Conservation (phyloP, 2,797 vertebrate species). For the Alosa sapidissima region DNA sequence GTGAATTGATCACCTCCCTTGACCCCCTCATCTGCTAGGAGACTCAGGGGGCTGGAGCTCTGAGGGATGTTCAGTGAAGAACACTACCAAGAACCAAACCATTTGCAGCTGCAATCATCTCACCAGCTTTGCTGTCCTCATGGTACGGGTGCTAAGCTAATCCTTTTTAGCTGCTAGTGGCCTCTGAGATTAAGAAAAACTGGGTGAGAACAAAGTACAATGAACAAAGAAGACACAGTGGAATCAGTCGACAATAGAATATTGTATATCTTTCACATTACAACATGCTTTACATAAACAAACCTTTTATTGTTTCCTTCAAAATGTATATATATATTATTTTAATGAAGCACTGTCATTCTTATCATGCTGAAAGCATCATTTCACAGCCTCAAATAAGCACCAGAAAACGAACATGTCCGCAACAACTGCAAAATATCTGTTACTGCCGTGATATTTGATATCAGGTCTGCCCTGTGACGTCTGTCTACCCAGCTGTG, state of each 20-base stretch:
- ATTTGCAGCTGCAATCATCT: conserved; percentile 91
- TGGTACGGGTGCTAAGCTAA: conserved; percentile 71
- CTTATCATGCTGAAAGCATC: not conserved
- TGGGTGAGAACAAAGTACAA: conserved; percentile 2
- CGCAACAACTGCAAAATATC: not conserved
- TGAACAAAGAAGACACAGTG: not conserved
- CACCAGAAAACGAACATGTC: not conserved
- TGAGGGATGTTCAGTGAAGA: conserved; percentile 79
- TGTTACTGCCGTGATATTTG: not conserved
- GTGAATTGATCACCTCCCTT: not conserved
- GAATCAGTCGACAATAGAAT: not conserved
- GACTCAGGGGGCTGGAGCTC: conserved; percentile 84
- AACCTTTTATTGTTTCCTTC: no score
- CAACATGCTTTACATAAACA: no score
- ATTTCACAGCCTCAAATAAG: not conserved
- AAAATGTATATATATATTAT: no score
- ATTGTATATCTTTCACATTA: not conserved
- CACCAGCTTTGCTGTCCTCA: conserved; percentile 89
- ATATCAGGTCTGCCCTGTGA: not conserved
- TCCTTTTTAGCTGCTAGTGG: not conserved
- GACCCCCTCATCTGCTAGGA: conserved; percentile 59
- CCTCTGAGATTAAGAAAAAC: conserved; percentile 6
- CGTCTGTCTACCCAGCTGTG: no score
- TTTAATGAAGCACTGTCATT: no score
- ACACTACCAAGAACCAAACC: conserved; percentile 74